Conservation (phyloP, 1,140 invertebrate genomes). For the Meteorus sp. region DNA sequence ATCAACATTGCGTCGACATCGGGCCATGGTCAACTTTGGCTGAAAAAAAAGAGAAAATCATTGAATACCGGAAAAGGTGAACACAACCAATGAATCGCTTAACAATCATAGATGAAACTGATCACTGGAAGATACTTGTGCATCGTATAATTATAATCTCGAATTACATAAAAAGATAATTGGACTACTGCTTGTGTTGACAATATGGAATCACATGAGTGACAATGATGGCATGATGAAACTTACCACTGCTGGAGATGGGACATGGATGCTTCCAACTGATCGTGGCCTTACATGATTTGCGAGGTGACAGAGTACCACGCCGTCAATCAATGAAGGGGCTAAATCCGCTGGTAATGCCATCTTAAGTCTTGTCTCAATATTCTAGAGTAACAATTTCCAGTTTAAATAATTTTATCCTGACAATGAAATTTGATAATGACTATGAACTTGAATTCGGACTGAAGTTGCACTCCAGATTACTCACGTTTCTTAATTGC, state of each 20-base stretch:
- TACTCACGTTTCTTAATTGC: conserved; percentile 77
- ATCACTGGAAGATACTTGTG: no score
- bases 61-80: no score
- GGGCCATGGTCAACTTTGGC: conserved; percentile 91
- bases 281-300: conserved; percentile 88
- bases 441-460: conserved; percentile 15
- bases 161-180: no score
- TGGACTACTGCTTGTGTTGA: no score
- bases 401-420: not conserved
- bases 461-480: conserved; percentile 6
- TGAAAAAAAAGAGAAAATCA: conserved; percentile 58
- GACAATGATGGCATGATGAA: not conserved
- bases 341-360: conserved; percentile 83
- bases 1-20: conserved; percentile 91
- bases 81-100: not conserved
- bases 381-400: conserved; percentile 68
- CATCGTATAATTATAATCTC: no score
- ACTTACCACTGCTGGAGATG: conserved; percentile 89
- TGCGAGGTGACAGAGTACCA: conserved; percentile 90
- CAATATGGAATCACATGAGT: no score
- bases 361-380: conserved; percentile 88
- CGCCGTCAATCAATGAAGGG: conserved; percentile 85
- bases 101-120: not conserved
- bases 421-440: conserved; percentile 14
- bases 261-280: conserved; percentile 92